These are phyloP conservation scores for Oreocharis arfaki DNA, from an alignment of 2,113 vertebrate species.

Conservation along the genomic window DNA sequence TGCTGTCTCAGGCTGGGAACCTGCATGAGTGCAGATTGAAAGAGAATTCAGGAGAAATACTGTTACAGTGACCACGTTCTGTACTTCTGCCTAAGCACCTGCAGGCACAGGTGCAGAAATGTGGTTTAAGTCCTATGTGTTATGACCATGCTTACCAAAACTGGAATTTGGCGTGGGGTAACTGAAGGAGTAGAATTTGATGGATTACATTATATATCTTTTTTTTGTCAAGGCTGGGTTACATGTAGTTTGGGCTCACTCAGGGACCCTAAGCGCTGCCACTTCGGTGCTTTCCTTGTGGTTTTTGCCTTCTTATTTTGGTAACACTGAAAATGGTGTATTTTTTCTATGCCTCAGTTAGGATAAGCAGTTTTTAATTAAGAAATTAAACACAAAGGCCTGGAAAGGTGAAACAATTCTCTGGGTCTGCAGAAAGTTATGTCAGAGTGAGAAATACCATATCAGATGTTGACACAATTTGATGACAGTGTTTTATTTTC, in stretches of 20 bases:
- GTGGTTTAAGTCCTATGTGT: background rate
- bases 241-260: background rate
- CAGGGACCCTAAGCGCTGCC: background rate
- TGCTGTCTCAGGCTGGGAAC: background rate
- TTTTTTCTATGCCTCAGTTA: background rate
- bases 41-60: background rate
- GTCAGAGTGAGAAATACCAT: background rate
- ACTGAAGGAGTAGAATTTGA: background rate
- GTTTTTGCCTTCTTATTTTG: background rate
- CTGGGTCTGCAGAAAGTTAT: background rate
- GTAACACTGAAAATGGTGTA: background rate
- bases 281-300: background rate
- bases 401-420: background rate
- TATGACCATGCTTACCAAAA: background rate
- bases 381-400: background rate
- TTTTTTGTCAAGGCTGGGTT: background rate
- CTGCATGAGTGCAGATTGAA: background rate
- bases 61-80: background rate
- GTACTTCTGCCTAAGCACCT: background rate
- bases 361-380: background rate
- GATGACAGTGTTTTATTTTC: background rate
- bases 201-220: background rate
- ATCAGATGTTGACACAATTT: background rate
- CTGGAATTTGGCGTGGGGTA: background rate
- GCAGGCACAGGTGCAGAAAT: background rate